phyloP scores from a whole-genome alignment of 64 coral and sea anemone species.

The Stichodactyla helianthus region DNA sequence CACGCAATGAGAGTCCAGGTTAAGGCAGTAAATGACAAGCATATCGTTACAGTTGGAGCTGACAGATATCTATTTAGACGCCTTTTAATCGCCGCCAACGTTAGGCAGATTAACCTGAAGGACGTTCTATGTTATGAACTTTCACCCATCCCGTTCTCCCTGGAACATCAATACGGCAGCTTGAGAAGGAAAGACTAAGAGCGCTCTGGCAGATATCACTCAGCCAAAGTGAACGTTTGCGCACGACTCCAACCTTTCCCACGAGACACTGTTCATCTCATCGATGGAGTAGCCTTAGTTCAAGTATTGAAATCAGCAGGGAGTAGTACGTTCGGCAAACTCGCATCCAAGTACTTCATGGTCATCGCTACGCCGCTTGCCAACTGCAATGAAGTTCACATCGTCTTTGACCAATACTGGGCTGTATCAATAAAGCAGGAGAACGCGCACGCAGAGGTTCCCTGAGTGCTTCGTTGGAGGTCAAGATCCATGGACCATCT shows the following conservation, averaged over 20 bases:
- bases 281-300: not conserved
- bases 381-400: too few species aligned
- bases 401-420: too few species aligned
- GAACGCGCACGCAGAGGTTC: too few species aligned
- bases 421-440: too few species aligned
- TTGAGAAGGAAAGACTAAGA: conserved; percentile 19
- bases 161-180: not conserved
- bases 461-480: too few species aligned
- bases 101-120: not conserved
- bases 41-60: not conserved
- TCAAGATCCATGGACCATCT: too few species aligned
- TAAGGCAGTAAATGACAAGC: not conserved
- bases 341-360: conserved; percentile 23
- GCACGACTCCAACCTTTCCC: not conserved
- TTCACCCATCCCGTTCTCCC: not conserved
- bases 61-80: conserved; percentile 10
- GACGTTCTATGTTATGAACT: conserved; percentile 5
- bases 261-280: not conserved
- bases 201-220: not conserved
- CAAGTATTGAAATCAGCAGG: conserved; percentile 23
- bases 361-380: conserved; percentile 1
- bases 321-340: conserved; percentile 15
- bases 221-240: not conserved
- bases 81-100: conserved; percentile 28
- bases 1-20: too few species aligned